Conservation (phyloP, 2,888 invertebrate species). For the Rhyacophila evoluta region DNA sequence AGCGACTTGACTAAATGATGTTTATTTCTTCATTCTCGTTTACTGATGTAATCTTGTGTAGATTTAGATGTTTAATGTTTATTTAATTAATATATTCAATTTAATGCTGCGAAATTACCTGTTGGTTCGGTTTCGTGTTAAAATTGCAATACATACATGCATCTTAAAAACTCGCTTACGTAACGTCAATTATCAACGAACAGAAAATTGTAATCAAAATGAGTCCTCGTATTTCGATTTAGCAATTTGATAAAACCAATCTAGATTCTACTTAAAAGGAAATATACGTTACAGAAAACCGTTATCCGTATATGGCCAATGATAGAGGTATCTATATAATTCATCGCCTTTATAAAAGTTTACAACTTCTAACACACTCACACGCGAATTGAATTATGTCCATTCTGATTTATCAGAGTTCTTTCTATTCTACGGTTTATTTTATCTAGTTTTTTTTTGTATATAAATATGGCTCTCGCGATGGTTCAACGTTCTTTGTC, state of each 20-base stretch:
- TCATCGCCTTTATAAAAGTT: background rate
- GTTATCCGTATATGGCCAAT: background rate
- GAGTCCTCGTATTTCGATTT: background rate
- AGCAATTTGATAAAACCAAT: background rate
- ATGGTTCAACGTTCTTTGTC: background rate
- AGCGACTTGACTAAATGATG: too few relatives aligned
- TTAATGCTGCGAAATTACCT: too few relatives aligned
- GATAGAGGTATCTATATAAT: background rate
- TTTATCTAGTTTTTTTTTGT: background rate
- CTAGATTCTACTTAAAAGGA: background rate
- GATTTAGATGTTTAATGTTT: too few relatives aligned
- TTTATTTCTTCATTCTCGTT: too few relatives aligned
- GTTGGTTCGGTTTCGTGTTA: too few relatives aligned
- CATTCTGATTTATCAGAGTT: background rate
- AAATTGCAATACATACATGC: too few relatives aligned
- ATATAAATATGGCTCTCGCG: background rate
- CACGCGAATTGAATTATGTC: conserved; percentile 5
- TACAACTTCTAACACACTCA: too few relatives aligned
- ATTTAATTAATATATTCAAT: too few relatives aligned
- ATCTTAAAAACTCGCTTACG: too few relatives aligned
- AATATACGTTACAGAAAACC: background rate
- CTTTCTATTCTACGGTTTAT: background rate
- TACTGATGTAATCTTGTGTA: too few relatives aligned
- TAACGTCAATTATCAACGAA: too few relatives aligned
- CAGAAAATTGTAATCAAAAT: too few relatives aligned